phyloP scores from a whole-genome alignment of 2,888 invertebrate genomes.

The Sminthurides aquaticus region DNA sequence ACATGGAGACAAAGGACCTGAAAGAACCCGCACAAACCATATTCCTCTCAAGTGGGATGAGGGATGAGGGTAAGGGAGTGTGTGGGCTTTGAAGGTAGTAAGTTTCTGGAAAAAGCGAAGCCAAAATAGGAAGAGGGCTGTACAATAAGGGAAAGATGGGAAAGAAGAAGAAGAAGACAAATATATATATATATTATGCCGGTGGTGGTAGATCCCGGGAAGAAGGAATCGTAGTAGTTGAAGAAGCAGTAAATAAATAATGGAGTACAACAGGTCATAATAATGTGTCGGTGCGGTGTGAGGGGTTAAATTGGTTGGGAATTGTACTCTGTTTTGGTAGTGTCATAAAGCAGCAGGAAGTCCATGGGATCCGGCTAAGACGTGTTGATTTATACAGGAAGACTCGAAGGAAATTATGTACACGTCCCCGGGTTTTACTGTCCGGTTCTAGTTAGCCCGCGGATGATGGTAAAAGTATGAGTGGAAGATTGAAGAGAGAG shows the following conservation, averaged over 20 bases:
- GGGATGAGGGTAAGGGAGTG: too few species aligned
- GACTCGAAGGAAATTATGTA: conserved; percentile 22
- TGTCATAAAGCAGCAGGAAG: conserved; percentile 26
- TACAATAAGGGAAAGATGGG: not conserved
- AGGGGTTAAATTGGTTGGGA: conserved; percentile 15
- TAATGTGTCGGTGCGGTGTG: conserved; percentile 15
- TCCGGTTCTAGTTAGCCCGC: too few species aligned
- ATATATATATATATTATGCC: not conserved
- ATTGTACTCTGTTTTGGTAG: conserved; percentile 19
- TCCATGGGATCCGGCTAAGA: conserved; percentile 12
- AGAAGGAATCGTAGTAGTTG: conserved; percentile 1
- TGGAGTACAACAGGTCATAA: conserved; percentile 14
- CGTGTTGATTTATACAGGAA: conserved; percentile 25
- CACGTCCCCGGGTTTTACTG: conserved; percentile 9
- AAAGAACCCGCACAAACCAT: not conserved
- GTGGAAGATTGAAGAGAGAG: too few species aligned
- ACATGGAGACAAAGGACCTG: not conserved
- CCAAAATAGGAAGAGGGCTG: too few species aligned
- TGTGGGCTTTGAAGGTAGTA: too few species aligned
- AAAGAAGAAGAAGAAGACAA: not conserved
- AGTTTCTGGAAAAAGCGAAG: too few species aligned
- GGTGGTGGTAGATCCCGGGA: not conserved
- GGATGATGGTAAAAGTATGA: too few species aligned
- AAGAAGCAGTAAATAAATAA: conserved; percentile 23
- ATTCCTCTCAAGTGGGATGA: not conserved